A percentile compares a stretch with the other conserved stretches of the same genome.
Evolutionary conservation across 1,140 invertebrate species (phyloP).

Genomic region (Mizuhopecten yessoensis): DNA sequence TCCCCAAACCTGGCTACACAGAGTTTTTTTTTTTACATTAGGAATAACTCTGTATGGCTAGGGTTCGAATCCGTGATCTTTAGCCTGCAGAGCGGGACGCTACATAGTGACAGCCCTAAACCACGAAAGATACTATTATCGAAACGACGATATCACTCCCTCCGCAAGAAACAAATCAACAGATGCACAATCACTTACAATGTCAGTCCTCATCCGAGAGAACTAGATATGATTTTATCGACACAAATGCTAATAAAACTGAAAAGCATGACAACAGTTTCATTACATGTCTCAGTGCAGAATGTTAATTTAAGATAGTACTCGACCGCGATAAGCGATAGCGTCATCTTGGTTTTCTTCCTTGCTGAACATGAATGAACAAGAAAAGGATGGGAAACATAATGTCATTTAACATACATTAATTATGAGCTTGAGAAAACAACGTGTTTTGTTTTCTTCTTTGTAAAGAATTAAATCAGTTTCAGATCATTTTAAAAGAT

Average conservation of each 20-base stretch:
- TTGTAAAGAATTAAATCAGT: constrained; percentile 28
- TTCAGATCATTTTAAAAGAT: constrained; percentile 12
- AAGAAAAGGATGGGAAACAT: neutral
- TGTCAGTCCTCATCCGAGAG: neutral
- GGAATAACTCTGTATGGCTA: too few relatives aligned
- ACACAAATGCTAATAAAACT: neutral
- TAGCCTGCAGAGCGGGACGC: too few relatives aligned
- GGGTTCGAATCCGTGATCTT: too few relatives aligned
- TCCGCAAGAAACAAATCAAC: too few relatives aligned
- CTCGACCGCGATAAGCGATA: neutral
- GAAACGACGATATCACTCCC: too few relatives aligned
- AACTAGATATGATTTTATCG: too few relatives aligned
- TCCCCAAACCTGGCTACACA: too few relatives aligned
- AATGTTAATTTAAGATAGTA: neutral
- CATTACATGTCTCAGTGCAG: neutral
- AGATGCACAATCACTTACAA: neutral
- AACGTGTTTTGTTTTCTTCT: neutral
- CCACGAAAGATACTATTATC: too few relatives aligned
- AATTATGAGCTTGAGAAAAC: constrained; percentile 1
- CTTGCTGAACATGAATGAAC: neutral
- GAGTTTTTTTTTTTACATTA: too few relatives aligned
- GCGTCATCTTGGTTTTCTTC: neutral
- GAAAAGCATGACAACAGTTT: neutral
- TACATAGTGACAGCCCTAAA: too few relatives aligned
- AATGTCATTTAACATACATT: neutral